Conservation (phyloP, 1,140 invertebrate genomes). For the Meteorus sp. region DNA sequence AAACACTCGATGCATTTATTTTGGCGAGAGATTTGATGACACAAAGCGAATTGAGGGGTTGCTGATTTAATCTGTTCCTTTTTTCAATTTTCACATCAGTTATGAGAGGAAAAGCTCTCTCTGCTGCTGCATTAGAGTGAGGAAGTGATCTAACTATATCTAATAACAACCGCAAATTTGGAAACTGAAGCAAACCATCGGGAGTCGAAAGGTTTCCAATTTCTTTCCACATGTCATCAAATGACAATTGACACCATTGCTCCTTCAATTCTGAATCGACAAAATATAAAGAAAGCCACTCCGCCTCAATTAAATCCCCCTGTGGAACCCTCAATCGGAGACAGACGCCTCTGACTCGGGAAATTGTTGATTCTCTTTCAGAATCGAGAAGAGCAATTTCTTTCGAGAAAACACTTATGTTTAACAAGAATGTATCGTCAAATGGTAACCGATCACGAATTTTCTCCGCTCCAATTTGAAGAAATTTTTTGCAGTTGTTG, state of each 20-base stretch:
- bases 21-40: conserved; percentile 24
- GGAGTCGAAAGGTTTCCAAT: conserved; percentile 6
- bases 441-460: too few relatives aligned
- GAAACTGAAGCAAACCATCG: neutral
- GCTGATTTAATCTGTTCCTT: conserved; percentile 17
- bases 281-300: conserved; percentile 9
- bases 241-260: conserved; percentile 15
- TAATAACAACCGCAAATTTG: neutral
- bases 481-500: too few relatives aligned
- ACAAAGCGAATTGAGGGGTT: conserved; percentile 19
- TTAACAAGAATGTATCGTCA: conserved; percentile 20
- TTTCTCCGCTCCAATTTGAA: too few relatives aligned
- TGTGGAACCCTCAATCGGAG: neutral
- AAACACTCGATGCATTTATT: neutral
- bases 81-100: conserved; percentile 21
- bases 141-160: conserved; percentile 18
- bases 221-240: conserved; percentile 16
- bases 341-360: neutral
- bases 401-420: conserved; percentile 5
- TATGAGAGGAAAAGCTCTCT: conserved; percentile 24
- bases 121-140: conserved; percentile 28
- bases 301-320: neutral
- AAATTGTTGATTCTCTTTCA: neutral
- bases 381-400: neutral
- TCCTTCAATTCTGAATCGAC: neutral